Evolutionary conservation across 35 echinoderm and acorn worm species (phyloP), one percentile per base, ranked within the genome.

Genomic region (Apostichopus californicus): DNA sequence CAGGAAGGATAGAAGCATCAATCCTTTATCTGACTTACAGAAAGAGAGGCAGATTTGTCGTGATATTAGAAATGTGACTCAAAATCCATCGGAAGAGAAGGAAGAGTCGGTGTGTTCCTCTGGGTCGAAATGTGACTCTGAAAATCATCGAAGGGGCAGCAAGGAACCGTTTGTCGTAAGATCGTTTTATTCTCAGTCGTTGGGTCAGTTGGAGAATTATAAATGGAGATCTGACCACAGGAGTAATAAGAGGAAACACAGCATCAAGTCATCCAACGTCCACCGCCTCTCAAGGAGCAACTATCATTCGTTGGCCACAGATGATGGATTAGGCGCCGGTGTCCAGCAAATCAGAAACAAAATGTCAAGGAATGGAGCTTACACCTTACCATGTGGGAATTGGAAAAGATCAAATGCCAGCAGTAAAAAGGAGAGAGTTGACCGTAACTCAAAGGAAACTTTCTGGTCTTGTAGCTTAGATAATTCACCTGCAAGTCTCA

Each of bases 71-170:
- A 75, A 75, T 75, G 15, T 14, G 71, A 22, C 6, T 6, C 71
- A 85, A n/a, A 85, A 56, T 10, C 23, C 81, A 55, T 85, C 20
- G 18, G 81, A 58, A 18, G 81, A 85, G 56, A 85, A 58, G 7
- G 81, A 85, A n/a, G 14, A 18, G 64, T 14, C 18, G 17, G 14
- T 22, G 7, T 75, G 20, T 4, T 75, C 71, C n/a, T 75, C 21
- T n/a, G 20, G 15, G 71, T 7, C 6, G 71, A 75, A 14, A 18
- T 1, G 7, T 7, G 18, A 68, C 64, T 14, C 11, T 18, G 18
- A 5, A 18, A 18, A 8, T 11, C 11, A 68, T 2, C 3, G 64
- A 5, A 68, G 64, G 5, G 55, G 80, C 80, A 83, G 80, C 53
- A 17, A 83, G 17, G 80, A 83, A 55, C 12, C 55, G 53, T 55